Conservation (phyloP, 2,888 invertebrate genomes). For the Myopa testacea region DNA sequence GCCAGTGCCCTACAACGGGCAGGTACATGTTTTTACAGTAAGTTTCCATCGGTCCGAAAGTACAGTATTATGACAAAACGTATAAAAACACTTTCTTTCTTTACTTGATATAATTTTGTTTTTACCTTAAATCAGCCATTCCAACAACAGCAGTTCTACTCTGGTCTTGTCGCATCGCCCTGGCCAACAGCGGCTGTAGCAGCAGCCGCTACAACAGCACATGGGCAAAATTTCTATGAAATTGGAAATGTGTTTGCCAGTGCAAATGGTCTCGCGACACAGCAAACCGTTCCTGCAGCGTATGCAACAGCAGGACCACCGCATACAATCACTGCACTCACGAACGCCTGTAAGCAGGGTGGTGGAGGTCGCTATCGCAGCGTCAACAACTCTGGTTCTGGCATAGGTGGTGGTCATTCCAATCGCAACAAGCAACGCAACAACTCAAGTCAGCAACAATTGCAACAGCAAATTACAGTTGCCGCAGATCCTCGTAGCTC, state of each 20-base stretch:
- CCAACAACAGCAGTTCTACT: constrained; percentile 76
- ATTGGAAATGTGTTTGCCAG: constrained; percentile 78
- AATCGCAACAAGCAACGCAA: constrained; percentile 62
- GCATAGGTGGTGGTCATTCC: constrained; percentile 54
- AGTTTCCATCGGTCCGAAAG: constrained; percentile 62
- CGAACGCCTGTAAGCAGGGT: constrained; percentile 57
- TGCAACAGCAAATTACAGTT: constrained; percentile 43
- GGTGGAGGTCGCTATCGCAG: constrained; percentile 61
- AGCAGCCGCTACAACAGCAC: constrained; percentile 67
- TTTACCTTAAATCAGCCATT: constrained; percentile 67
- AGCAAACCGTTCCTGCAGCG: constrained; percentile 72
- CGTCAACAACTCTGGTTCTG: constrained; percentile 56
- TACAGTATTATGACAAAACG: too few relatives aligned
- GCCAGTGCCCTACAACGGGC: constrained; percentile 72
- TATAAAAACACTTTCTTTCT: background rate
- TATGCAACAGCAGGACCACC: constrained; percentile 60
- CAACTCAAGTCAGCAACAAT: constrained; percentile 51
- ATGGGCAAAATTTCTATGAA: constrained; percentile 73
- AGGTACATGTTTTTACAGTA: constrained; percentile 73
- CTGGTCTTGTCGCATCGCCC: constrained; percentile 72
- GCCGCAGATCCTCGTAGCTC: constrained; percentile 30
- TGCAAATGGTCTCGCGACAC: constrained; percentile 77
- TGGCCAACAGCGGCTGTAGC: constrained; percentile 67
- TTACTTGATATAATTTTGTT: background rate
- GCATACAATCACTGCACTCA: constrained; percentile 55